Evolutionary conservation across 2,797 vertebrate genomes (phyloP), one percentile per base, ranked within the genome.

Genomic region (Lacerta viridis): DNA sequence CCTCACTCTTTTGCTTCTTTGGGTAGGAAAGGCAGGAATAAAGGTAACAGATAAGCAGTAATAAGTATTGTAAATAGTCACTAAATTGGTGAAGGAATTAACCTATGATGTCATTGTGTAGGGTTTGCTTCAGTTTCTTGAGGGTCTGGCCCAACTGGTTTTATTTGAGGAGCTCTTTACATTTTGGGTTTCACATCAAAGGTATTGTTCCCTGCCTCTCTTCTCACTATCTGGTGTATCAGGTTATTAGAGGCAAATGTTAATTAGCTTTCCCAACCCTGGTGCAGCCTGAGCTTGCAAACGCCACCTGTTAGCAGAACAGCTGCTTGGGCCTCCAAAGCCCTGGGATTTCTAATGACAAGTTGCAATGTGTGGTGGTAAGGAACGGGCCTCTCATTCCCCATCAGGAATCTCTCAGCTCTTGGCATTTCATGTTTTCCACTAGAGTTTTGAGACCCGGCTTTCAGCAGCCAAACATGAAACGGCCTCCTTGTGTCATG

Each of bases 231-330:
- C 68, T 74, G 69, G 50, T 9, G 20, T 86, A 74, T 3, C 20
- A 87, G 61, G 77, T 89, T 90, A 91, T 85, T 80, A 64, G 7
- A 90, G 80, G 41, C 69, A 90, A 87, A 79, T 85, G 88, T 80
- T 93, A 92, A 91, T 94, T 89, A 93, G 85, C 39, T 81, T 78
- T 89, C 95, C 84, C 83, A 94, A 29, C 29, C 80, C 25, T 89
- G 89, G 84, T 69, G 84, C 80, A 80, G 79, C 78, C 90, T 89
- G 87, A 20, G 41, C 92, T 72, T 33, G 90, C 90, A 59, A 89
- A 86, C 0, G 0, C 83, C 91, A 93, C 90, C 93, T 92, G 87
- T 89, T 92, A 81, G 59, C 64, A 89, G 76, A 85, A 81, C 91
- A 94, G 94, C 88, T 94, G 92, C 80, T 69, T 75, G 55, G 71